phyloP scores from a whole-genome alignment of 1,140 invertebrate genomes.

The Drosophila santomea region DNA sequence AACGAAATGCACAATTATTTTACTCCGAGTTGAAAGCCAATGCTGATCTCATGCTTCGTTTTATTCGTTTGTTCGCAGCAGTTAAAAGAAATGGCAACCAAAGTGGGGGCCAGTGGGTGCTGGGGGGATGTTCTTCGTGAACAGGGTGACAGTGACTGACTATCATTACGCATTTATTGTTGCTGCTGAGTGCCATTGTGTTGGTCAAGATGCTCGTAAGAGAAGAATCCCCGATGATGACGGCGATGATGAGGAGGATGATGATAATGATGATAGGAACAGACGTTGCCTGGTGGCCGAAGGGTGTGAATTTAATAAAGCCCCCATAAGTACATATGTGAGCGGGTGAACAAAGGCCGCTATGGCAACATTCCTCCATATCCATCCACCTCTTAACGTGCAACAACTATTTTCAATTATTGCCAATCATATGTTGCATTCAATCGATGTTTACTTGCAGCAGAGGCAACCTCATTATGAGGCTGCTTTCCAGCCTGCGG shows the following conservation, averaged over 20 bases:
- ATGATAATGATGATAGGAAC: conserved; percentile 38
- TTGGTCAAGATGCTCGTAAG: conserved; percentile 53
- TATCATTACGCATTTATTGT: conserved; percentile 81
- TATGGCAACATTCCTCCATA: conserved; percentile 57
- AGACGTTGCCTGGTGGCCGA: conserved; percentile 36
- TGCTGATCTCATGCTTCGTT: conserved; percentile 50
- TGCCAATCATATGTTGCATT: conserved; percentile 84
- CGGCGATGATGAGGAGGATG: conserved; percentile 12
- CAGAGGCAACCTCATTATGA: conserved; percentile 31
- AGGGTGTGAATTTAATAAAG: conserved; percentile 82
- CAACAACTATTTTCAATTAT: conserved; percentile 84
- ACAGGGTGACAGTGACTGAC: conserved; percentile 62
- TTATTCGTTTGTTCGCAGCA: conserved; percentile 77
- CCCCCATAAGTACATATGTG: conserved; percentile 15
- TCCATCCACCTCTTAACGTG: conserved; percentile 58
- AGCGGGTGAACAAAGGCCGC: conserved; percentile 52
- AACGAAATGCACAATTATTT: conserved; percentile 8
- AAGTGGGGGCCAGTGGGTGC: not conserved
- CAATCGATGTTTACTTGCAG: conserved; percentile 81
- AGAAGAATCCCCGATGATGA: conserved; percentile 18
- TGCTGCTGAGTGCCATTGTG: conserved; percentile 53
- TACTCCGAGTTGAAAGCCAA: conserved; percentile 33
- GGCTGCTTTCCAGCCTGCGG: conserved; percentile 39
- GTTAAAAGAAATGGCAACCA: conserved; percentile 77
- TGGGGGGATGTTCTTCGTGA: conserved; percentile 2